Percentiles rank a stretch among this genome's conserved stretches.
Evolutionary conservation across 1,140 invertebrate species (phyloP).

Genomic region (Drosophila willistoni): DNA sequence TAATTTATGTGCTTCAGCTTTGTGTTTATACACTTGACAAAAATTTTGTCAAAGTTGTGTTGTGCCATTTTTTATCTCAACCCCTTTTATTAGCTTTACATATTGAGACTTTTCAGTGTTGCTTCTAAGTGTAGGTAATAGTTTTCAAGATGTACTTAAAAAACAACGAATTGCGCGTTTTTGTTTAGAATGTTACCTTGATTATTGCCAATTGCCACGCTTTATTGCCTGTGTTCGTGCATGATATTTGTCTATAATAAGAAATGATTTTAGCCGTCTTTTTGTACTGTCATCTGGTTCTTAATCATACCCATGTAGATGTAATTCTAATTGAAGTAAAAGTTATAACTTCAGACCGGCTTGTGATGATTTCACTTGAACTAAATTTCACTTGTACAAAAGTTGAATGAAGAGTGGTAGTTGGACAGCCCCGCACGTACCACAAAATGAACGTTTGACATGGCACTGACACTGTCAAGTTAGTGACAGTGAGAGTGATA

Average conservation of each 20-base stretch:
- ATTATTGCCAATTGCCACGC: slow-evolving; percentile 3
- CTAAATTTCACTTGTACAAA: slow-evolving; percentile 43
- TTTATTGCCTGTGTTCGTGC: slow-evolving; percentile 10
- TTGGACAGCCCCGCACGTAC: slow-evolving; percentile 33
- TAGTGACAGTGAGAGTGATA: slow-evolving; percentile 45
- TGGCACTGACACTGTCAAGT: slow-evolving; percentile 65
- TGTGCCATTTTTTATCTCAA: neutral
- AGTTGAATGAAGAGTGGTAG: neutral
- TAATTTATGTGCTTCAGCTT: slow-evolving; percentile 14
- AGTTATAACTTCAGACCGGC: neutral
- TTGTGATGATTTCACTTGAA: slow-evolving; percentile 28
- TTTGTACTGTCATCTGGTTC: neutral
- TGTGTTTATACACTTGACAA: neutral
- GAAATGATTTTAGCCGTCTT: neutral
- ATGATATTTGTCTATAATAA: neutral
- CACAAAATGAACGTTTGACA: slow-evolving; percentile 52
- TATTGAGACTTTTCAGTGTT: neutral
- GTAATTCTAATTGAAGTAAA: slow-evolving; percentile 18
- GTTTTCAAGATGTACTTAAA: slow-evolving; percentile 9
- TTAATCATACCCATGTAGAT: neutral
- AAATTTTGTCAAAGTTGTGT: neutral
- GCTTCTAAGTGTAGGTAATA: neutral
- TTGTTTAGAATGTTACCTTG: slow-evolving; percentile 2
- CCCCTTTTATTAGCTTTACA: too few species aligned
- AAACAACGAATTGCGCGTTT: slow-evolving; percentile 11